A percentile compares a stretch with the other conserved stretches of the same genome.
Conservation (phyloP, 2,113 vertebrate genomes). For the Colossoma macropomum region DNA sequence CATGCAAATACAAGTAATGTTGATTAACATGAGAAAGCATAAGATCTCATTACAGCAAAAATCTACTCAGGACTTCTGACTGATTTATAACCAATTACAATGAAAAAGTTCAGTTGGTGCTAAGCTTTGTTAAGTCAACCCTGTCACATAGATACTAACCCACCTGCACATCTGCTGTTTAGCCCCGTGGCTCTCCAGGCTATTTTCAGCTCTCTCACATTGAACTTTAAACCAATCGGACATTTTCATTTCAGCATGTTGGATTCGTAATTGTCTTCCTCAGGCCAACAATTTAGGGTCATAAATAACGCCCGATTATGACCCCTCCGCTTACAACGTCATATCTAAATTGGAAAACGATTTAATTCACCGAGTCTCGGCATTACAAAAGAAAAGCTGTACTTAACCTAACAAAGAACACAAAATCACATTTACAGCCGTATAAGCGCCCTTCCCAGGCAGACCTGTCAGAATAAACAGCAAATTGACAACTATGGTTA, state of each 20-base stretch:
- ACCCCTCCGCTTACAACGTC: neutral
- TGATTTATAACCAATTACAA: no score
- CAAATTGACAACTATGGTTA: no score
- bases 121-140: no score
- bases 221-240: constrained; percentile 1
- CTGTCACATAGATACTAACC: neutral
- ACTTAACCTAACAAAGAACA: neutral
- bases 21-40: neutral
- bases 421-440: neutral
- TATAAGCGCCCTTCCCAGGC: neutral
- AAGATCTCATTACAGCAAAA: no score
- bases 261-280: neutral
- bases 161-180: neutral
- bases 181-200: neutral
- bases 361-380: neutral
- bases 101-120: no score
- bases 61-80: no score
- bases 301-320: neutral
- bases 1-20: neutral
- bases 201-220: neutral
- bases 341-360: neutral
- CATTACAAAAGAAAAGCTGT: neutral
- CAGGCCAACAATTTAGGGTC: neutral
- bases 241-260: neutral
- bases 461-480: neutral